Evolutionary conservation across 2,797 vertebrate genomes (phyloP).

Genomic region (Centroberyx gerrardi): DNA sequence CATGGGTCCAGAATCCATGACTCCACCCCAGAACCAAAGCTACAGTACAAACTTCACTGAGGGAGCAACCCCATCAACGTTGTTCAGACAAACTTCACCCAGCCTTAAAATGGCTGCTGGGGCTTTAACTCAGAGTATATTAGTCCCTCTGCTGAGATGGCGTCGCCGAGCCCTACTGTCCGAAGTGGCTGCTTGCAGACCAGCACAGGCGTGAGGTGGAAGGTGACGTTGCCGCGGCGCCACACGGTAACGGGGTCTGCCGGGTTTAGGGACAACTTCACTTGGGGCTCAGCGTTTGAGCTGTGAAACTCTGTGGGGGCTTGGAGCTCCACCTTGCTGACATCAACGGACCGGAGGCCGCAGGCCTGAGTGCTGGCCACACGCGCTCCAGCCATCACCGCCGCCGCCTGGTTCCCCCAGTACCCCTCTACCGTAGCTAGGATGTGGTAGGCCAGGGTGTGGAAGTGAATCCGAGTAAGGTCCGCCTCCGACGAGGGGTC

Average conservation of each 20-base stretch:
- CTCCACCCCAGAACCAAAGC: conserved; percentile 17
- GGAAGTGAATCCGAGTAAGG: conserved; percentile 96
- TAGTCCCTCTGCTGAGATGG: conserved; percentile 96
- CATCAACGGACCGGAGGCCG: conserved; percentile 86
- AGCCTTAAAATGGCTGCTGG: conserved; percentile 65
- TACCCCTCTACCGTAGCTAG: conserved; percentile 93
- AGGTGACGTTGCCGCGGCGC: conserved; percentile 89
- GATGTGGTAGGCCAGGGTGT: conserved; percentile 96
- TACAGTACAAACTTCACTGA: conserved; percentile 14
- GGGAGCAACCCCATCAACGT: not conserved
- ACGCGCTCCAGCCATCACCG: conserved; percentile 93
- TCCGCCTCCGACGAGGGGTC: conserved; percentile 83
- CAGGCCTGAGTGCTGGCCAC: conserved; percentile 95
- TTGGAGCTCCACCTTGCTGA: conserved; percentile 88
- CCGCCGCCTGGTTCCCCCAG: conserved; percentile 94
- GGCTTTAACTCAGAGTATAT: conserved; percentile 89
- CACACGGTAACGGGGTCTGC: conserved; percentile 88
- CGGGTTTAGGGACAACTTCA: conserved; percentile 86
- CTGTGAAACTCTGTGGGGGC: conserved; percentile 90
- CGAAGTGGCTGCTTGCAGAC: conserved; percentile 93
- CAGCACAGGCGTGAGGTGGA: conserved; percentile 93
- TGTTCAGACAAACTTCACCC: conserved; percentile 9
- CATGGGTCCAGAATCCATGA: conserved; percentile 29
- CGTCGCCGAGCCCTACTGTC: conserved; percentile 96
- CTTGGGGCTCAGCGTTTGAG: conserved; percentile 82